These are phyloP conservation scores for Palaemon carinicauda DNA, from an alignment of 1,140 invertebrate genomes.

Conservation along the genomic window DNA sequence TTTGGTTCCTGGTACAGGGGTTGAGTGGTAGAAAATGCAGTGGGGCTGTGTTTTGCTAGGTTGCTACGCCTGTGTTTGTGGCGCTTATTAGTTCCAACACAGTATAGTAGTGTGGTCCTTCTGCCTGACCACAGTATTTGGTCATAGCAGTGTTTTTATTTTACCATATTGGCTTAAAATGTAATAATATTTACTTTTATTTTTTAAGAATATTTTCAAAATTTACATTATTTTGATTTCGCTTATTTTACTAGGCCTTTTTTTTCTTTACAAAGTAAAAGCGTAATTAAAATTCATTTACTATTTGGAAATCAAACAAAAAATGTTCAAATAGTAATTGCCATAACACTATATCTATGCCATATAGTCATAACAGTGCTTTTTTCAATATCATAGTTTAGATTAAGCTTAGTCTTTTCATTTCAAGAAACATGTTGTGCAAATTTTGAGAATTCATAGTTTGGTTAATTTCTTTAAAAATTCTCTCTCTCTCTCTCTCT, in stretches of 20 bases:
- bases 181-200: background rate
- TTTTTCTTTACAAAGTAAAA: conserved; percentile 35
- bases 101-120: too few relatives aligned
- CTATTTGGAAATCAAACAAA: conserved; percentile 2
- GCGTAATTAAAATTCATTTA: background rate
- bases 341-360: conserved; percentile 50
- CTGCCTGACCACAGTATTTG: background rate
- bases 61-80: background rate
- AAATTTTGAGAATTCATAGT: background rate
- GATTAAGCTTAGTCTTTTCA: conserved; percentile 47
- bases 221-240: conserved; percentile 33
- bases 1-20: background rate
- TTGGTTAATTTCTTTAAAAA: background rate
- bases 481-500: background rate
- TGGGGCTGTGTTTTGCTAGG: background rate
- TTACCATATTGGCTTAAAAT: conserved; percentile 24
- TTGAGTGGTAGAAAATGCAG: background rate
- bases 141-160: conserved; percentile 4
- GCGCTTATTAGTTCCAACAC: too few relatives aligned
- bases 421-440: conserved; percentile 30
- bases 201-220: conserved; percentile 27
- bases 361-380: conserved; percentile 48
- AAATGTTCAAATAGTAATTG: conserved; percentile 34
- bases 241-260: conserved; percentile 45
- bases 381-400: conserved; percentile 46